A percentile compares a stretch with the other conserved stretches of the same genome.
Conservation (phyloP, 2,113 vertebrate species). For the Gadus macrocephalus region DNA sequence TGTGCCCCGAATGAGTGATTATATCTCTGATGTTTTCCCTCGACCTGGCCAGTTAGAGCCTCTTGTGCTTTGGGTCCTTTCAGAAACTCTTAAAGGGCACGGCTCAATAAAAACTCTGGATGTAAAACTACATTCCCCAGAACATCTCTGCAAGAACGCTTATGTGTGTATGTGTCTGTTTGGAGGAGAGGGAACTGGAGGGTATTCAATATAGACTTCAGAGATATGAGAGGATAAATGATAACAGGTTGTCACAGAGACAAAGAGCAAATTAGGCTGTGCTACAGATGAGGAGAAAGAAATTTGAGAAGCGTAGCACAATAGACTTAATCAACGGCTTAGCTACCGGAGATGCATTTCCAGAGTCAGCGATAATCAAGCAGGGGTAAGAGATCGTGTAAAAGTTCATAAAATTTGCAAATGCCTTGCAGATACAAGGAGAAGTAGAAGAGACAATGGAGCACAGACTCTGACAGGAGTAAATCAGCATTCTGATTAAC, state of each 20-base stretch:
- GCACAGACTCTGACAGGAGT: no score
- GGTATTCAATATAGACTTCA: not conserved
- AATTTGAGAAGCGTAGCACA: not conserved
- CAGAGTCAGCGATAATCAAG: slow-evolving; percentile 1
- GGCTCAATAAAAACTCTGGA: not conserved
- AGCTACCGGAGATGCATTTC: not conserved
- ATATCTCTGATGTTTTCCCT: not conserved
- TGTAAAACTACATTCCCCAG: no score
- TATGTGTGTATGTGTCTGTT: not conserved
- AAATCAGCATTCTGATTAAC: no score
- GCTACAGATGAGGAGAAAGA: not conserved
- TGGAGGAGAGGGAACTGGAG: not conserved
- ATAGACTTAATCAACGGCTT: not conserved
- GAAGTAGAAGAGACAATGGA: no score
- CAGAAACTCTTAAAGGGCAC: not conserved
- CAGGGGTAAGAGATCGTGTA: not conserved
- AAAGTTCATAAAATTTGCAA: slow-evolving; percentile 3
- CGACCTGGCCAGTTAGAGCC: not conserved
- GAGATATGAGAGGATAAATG: not conserved
- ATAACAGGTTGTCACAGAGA: not conserved
- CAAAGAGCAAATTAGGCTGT: not conserved
- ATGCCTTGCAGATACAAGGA: not conserved
- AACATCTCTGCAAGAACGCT: no score
- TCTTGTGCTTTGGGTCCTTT: not conserved
- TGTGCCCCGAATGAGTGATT: not conserved